A percentile compares a stretch with the other conserved stretches of the same genome.
Evolutionary conservation across 1,140 invertebrate species (phyloP).

Genomic region (Eueides isabella): DNA sequence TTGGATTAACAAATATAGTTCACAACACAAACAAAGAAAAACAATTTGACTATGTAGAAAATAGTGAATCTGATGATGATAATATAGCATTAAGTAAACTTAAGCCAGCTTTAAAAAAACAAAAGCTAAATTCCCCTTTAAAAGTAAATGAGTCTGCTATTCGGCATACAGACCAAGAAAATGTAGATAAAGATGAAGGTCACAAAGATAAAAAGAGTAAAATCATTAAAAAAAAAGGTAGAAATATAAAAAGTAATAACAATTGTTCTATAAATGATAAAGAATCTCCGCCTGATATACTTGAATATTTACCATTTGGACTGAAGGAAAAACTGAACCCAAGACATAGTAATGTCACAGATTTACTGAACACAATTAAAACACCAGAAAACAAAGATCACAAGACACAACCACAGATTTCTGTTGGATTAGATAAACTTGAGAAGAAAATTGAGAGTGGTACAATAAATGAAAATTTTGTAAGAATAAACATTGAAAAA

Average conservation of each 20-base stretch:
- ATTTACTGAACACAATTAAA: constrained; percentile 55
- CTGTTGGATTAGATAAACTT: constrained; percentile 62
- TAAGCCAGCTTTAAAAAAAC: constrained; percentile 76
- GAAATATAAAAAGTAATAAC: constrained; percentile 26
- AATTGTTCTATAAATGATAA: constrained; percentile 30
- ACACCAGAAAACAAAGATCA: constrained; percentile 33
- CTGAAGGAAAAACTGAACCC: constrained; percentile 60
- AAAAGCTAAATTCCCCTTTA: constrained; percentile 53
- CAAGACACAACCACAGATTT: constrained; percentile 14
- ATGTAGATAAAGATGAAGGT: constrained; percentile 34
- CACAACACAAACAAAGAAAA: constrained; percentile 52
- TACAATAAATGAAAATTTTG: constrained; percentile 93
- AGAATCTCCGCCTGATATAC: constrained; percentile 60
- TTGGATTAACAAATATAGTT: constrained; percentile 73
- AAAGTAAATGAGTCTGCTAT: not conserved
- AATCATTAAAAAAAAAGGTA: constrained; percentile 33
- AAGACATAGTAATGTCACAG: constrained; percentile 58
- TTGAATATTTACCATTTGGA: constrained; percentile 71
- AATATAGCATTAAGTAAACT: constrained; percentile 71
- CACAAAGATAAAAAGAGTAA: constrained; percentile 40
- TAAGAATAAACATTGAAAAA: constrained; percentile 94
- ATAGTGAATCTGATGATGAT: constrained; percentile 85
- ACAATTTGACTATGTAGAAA: constrained; percentile 84
- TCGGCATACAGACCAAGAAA: constrained; percentile 28
- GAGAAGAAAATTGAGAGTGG: constrained; percentile 87